phyloP scores from a whole-genome alignment of 2,113 vertebrate species.

The Edolisoma coerulescens region DNA sequence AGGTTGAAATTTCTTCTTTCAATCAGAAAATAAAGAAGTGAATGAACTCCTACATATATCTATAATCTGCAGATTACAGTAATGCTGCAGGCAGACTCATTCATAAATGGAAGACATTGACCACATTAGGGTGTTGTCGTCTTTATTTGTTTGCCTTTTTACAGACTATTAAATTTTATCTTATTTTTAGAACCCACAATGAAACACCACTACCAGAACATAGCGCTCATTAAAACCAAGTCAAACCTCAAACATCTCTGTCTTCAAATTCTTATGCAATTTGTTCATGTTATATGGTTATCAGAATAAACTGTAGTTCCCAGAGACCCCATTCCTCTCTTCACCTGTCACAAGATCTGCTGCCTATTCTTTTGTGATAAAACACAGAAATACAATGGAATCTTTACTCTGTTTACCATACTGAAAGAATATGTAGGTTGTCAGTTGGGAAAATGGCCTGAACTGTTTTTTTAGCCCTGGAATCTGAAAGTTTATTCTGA shows the following conservation, averaged over 20 bases:
- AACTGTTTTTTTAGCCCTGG: not conserved
- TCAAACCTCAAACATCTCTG: not conserved
- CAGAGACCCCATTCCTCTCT: not conserved
- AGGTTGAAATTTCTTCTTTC: not conserved
- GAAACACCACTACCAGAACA: not conserved
- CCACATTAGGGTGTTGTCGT: not conserved
- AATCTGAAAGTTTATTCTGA: not conserved
- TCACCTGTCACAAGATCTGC: not conserved
- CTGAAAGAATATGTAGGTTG: not conserved
- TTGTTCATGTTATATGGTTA: not conserved
- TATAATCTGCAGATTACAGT: not conserved
- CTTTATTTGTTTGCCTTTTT: not conserved
- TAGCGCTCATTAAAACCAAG: not conserved
- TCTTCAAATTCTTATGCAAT: not conserved
- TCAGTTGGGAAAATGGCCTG: rapidly evolving
- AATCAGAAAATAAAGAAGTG: not conserved
- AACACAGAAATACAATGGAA: not conserved
- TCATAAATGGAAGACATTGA: not conserved
- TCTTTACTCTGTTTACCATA: not conserved
- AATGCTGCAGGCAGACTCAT: not conserved
- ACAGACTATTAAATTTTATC: not conserved
- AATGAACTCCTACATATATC: not conserved
- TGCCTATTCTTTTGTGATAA: not conserved
- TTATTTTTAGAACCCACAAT: not conserved
- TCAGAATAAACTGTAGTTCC: not conserved